Evolutionary conservation across 1,140 invertebrate genomes (phyloP).

Genomic region (Heliconius eleuchia): DNA sequence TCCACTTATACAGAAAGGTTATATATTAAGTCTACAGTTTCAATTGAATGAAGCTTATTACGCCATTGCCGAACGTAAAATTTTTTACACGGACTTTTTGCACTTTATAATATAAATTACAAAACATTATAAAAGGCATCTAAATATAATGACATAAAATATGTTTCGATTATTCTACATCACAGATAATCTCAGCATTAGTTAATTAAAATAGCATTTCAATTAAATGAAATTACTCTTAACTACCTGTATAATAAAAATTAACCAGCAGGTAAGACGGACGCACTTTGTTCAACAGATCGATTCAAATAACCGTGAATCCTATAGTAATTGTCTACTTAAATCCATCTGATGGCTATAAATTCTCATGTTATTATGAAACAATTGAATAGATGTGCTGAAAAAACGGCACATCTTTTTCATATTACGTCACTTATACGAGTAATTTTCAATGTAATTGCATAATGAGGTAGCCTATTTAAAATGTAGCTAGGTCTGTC

Average conservation of each 20-base stretch:
- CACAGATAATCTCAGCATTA: background rate
- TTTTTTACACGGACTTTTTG: no score
- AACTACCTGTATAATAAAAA: background rate
- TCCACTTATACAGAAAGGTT: no score
- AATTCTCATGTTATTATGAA: background rate
- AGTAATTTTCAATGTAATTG: background rate
- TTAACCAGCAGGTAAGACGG: background rate
- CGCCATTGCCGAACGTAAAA: no score
- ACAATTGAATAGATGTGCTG: background rate
- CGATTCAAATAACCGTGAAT: slow-evolving; percentile 20
- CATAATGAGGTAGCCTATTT: background rate
- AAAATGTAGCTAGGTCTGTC: background rate
- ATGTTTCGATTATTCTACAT: no score
- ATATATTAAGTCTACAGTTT: no score
- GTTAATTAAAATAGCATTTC: background rate
- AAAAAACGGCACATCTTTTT: background rate
- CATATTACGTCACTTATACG: background rate
- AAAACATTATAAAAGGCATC: no score
- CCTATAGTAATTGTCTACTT: slow-evolving; percentile 2
- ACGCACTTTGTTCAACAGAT: background rate
- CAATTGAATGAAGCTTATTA: no score
- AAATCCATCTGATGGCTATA: background rate
- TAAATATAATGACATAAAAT: no score
- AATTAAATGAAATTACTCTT: background rate
- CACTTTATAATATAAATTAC: no score